Conservation (phyloP, 1,140 invertebrate genomes). For the Diabrotica virgifera region DNA sequence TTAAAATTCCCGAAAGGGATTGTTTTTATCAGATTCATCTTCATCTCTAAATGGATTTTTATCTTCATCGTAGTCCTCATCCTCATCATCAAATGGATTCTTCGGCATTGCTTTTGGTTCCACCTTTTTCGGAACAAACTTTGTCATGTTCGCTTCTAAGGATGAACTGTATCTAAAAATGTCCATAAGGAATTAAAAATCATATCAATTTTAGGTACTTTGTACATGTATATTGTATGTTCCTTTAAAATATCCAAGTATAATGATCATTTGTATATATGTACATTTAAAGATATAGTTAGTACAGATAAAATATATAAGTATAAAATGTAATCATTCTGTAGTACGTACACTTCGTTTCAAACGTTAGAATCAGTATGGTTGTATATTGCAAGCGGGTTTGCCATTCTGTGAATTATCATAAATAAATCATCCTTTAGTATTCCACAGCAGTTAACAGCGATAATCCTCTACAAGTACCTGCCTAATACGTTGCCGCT, state of each 20-base stretch:
- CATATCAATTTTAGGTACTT: neutral
- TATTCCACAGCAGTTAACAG: too few relatives aligned
- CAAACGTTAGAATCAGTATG: too few relatives aligned
- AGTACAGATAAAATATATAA: too few relatives aligned
- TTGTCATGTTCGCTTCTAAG: slow-evolving; percentile 58
- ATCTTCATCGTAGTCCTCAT: slow-evolving; percentile 44
- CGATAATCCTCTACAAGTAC: too few relatives aligned
- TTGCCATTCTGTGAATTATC: too few relatives aligned
- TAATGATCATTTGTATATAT: neutral
- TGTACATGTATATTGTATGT: neutral
- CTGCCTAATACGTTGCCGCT: too few relatives aligned
- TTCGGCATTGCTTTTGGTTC: slow-evolving; percentile 33
- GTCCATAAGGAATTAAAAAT: neutral
- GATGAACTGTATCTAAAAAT: slow-evolving; percentile 55
- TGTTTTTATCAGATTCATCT: slow-evolving; percentile 57
- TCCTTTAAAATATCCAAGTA: neutral
- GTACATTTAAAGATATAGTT: too few relatives aligned
- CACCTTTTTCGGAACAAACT: slow-evolving; percentile 28
- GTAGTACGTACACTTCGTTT: too few relatives aligned
- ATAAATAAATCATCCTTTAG: too few relatives aligned
- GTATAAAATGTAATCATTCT: too few relatives aligned
- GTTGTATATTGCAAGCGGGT: too few relatives aligned
- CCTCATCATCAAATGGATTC: slow-evolving; percentile 50
- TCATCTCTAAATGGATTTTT: slow-evolving; percentile 47
- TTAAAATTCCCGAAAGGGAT: slow-evolving; percentile 53